Evolutionary conservation across 2,888 invertebrate genomes (phyloP), one percentile per base, ranked within the genome.

Genomic region (Germaria angustata): DNA sequence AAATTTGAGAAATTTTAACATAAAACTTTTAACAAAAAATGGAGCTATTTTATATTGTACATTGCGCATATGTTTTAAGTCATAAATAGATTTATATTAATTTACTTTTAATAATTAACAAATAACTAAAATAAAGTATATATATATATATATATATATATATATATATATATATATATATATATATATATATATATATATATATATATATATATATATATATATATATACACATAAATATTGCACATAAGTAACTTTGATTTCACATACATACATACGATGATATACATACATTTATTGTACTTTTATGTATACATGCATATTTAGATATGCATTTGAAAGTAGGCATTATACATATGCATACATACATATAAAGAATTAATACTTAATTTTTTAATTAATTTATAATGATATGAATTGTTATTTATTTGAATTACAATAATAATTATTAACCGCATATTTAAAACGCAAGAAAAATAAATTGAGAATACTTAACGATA

Each of bases 241-340:
- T 82, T 82, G 82, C 82, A 82, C 82, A 69, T 77, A 82, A 84
- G 80, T 84, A 82, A 77, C 82, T 69, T 82, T 65, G 77, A 76
- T 83, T 80, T 80, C 44, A 57, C 28, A 71, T 59, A 59, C 11
- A 24, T 59, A 46, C 20, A 13, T 11, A 24, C 6, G 5, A 51
- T 59, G 34, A 71, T 57, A 22, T 34, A 34, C 8, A 28, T 13
- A 46, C 46, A 46, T 71, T 41, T 34, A 20, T 57, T 49, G n/a
- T 36, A 71, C 22, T 7, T 39, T 15, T n/a, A 55, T 53, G 28
- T 53, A 53, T 53, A 28, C n/a, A 49, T 22, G 4, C 22, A 22
- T 22, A 22, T 49, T 6, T 17, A 20, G 3, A 46, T 13, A 49
- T 49, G n/a, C 15, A 13, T 41, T 13, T 13, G 6, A 13, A 41